Conservation (phyloP, 2,797 vertebrate species). For the Darevskia mixta region DNA sequence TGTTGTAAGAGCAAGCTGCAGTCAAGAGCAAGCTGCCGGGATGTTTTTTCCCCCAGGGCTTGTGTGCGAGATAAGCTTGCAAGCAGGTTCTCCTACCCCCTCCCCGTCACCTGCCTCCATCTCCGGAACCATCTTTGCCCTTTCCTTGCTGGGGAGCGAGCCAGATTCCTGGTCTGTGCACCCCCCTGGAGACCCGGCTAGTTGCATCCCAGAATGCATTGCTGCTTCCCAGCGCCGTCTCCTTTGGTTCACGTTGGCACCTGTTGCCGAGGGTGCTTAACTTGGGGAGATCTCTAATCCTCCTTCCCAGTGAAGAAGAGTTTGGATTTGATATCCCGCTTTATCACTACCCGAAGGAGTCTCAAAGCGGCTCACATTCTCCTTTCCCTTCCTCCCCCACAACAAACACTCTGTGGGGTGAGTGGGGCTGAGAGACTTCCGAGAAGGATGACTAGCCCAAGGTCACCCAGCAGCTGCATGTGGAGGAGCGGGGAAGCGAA, state of each 20-base stretch:
- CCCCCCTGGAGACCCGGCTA: not conserved
- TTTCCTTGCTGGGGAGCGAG: not conserved
- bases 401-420: no score
- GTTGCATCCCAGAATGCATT: not conserved
- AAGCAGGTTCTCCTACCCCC: not conserved
- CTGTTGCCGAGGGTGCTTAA: not conserved
- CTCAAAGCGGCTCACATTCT: no score
- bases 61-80: not conserved
- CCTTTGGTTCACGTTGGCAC: not conserved
- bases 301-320: not conserved
- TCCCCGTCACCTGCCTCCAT: not conserved
- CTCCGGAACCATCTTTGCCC: not conserved
- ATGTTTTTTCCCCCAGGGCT: not conserved
- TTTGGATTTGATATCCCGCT: no score
- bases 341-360: no score
- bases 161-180: not conserved
- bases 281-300: not conserved
- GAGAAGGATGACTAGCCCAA: no score
- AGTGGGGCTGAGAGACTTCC: no score
- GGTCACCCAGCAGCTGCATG: no score
- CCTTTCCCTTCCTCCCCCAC: no score
- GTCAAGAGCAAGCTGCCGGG: not conserved
- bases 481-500: no score
- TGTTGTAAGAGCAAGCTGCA: no score
- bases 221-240: not conserved